Base-by-base conservation (phyloP, 2,113 vertebrate species). In the Eptesicus fuscus region DNA sequence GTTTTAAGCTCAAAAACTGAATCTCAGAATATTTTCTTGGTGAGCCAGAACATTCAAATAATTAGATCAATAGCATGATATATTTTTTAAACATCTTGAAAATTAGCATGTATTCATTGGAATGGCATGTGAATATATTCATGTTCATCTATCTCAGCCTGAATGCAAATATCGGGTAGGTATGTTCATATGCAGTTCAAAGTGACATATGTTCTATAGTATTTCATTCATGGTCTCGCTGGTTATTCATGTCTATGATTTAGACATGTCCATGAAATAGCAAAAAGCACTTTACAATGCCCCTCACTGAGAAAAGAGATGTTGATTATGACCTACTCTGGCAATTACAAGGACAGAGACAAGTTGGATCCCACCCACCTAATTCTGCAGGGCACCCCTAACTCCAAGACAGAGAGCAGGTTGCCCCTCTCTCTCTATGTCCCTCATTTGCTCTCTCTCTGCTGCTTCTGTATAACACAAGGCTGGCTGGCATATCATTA, bases 401-500 rank as follows among this genome's bases (percentile, higher is more conserved):
- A 92, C 73, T 42, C 65, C 59, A 92, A 76, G 49, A 74, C 94
- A 95, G 91, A 23, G 44, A 92, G 65, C 37, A 59, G 25, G 35
- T 40, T 87, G 37, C 35, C 51, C 70, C 28, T 13, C 53, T 56
- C 59, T 73, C 37, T 69, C 37, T 37, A 44, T 69, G 37, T 79
- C 47, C 30, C 82, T 80, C 5, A 7, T 14, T 49, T 32, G 1
- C 42, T 51, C 7, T 80, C 35, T 65, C 35, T 67, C 86, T 17
- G 59, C 35, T 90, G 53, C 35, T 87, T 95, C 85, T 94, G 83
- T 47, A 73, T 28, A 79, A 84, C 49, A 91, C 69, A 61, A 10
- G 79, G 37, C 42, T 93, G 90, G 25, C 47, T 95, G 90, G 51
- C 82, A 88, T 92, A 93, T 88, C 90, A 91, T 94, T 94, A 91